Percentiles rank a stretch among this genome's conserved stretches.
These are phyloP conservation scores for Subanguina moxae DNA, from an alignment of 1,140 invertebrate genomes.

Conservation along the genomic window DNA sequence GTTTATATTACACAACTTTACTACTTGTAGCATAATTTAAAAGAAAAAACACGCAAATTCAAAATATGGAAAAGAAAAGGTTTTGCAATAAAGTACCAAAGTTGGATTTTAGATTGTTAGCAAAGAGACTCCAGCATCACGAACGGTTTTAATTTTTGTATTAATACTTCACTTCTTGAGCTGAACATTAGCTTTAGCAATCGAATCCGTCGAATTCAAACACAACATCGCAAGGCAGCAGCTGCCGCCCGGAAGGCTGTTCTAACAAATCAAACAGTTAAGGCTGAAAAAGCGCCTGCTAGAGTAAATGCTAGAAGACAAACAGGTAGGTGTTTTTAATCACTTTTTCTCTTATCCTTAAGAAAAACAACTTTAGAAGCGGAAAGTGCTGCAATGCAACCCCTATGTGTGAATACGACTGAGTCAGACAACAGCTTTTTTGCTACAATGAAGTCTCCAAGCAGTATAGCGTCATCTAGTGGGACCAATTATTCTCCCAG, in stretches of 20 bases:
- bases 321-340: neutral
- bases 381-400: neutral
- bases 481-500: neutral
- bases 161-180: too few relatives aligned
- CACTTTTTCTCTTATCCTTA: neutral
- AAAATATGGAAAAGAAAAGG: too few relatives aligned
- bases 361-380: neutral
- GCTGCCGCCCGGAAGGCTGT: slow-evolving; percentile 20
- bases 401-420: neutral
- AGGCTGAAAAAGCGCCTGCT: neutral
- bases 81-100: too few relatives aligned
- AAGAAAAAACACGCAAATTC: too few relatives aligned
- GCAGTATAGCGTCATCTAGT: neutral
- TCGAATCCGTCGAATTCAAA: slow-evolving; percentile 39
- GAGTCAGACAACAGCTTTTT: neutral
- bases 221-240: slow-evolving; percentile 36
- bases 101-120: slow-evolving; percentile 35
- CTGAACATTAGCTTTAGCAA: neutral
- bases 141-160: slow-evolving; percentile 21
- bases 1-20: neutral
- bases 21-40: too few relatives aligned
- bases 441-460: slow-evolving; percentile 2
- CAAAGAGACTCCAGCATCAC: slow-evolving; percentile 41
- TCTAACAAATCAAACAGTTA: neutral
- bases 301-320: neutral